Conservation (phyloP, 2,797 vertebrate genomes). For the Ctenosaura bakeri region DNA sequence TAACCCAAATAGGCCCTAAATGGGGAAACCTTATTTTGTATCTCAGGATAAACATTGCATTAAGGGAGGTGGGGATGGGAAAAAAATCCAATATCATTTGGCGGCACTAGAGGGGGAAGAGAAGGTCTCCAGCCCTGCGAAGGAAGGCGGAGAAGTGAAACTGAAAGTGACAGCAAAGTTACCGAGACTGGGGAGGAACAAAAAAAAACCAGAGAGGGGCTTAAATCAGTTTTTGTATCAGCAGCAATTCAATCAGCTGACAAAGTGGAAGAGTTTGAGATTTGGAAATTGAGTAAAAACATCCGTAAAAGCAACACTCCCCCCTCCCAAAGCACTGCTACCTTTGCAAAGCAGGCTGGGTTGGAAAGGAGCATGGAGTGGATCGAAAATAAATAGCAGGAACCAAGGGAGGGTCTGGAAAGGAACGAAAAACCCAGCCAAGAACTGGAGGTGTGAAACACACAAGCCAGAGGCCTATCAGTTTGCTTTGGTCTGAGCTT, state of each 20-base stretch:
- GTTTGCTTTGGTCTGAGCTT: too few species aligned
- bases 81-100: slow-evolving; percentile 53
- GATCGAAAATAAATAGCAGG: slow-evolving; percentile 24
- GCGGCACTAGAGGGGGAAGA: background rate
- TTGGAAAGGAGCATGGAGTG: slow-evolving; percentile 42
- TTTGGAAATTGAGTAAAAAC: background rate
- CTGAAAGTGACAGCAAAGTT: slow-evolving; percentile 56
- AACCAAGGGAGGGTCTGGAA: background rate
- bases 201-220: slow-evolving; percentile 4
- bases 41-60: slow-evolving; percentile 64
- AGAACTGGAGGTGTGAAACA: too few species aligned
- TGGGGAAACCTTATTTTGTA: slow-evolving; percentile 65
- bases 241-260: slow-evolving; percentile 1
- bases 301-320: background rate
- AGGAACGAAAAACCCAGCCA: background rate
- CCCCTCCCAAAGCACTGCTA: background rate
- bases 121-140: slow-evolving; percentile 47
- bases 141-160: slow-evolving; percentile 63
- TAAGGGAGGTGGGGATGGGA: background rate
- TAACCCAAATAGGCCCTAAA: slow-evolving; percentile 66
- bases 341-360: slow-evolving; percentile 13
- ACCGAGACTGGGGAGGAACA: slow-evolving; percentile 46
- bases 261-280: slow-evolving; percentile 10
- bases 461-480: too few species aligned
- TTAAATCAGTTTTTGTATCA: slow-evolving; percentile 37